Evolutionary conservation across 2,797 vertebrate genomes (phyloP).

Genomic region (Xenopus petersii): DNA sequence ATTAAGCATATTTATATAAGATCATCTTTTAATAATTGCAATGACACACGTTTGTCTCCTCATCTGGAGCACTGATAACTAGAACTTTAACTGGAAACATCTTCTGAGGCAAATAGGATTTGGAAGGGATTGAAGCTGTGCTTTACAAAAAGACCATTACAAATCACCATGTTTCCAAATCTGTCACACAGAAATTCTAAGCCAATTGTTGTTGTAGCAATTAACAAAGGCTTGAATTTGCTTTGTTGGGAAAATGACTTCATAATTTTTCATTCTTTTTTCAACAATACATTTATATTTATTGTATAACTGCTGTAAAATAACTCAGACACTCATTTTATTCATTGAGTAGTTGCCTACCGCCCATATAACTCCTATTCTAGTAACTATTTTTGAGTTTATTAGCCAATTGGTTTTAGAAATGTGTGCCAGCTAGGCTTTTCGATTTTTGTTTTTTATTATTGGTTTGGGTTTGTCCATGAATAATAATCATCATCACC

Average conservation of each 20-base stretch:
- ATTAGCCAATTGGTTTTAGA: no score
- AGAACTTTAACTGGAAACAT: constrained; percentile 28
- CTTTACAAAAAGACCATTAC: constrained; percentile 28
- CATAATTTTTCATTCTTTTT: background rate
- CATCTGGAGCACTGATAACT: constrained; percentile 15
- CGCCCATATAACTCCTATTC: no score
- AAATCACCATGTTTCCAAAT: constrained; percentile 35
- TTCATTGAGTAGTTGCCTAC: no score
- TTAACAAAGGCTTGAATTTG: background rate
- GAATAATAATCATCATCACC: no score
- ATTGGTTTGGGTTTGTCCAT: no score
- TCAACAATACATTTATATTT: background rate
- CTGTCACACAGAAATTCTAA: constrained; percentile 36
- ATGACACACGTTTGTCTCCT: constrained; percentile 20
- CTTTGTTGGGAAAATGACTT: no score
- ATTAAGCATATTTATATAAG: constrained; percentile 29
- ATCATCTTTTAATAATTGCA: constrained; percentile 38
- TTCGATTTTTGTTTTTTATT: no score
- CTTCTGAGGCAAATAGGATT: constrained; percentile 43
- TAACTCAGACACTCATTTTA: no score
- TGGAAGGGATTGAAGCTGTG: constrained; percentile 27
- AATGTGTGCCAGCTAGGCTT: no score
- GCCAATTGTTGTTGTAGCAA: constrained; percentile 25
- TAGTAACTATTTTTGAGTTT: no score
- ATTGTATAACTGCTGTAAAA: no score